phyloP scores from a whole-genome alignment of 2,797 vertebrate species.

The Pelobates cultripes region DNA sequence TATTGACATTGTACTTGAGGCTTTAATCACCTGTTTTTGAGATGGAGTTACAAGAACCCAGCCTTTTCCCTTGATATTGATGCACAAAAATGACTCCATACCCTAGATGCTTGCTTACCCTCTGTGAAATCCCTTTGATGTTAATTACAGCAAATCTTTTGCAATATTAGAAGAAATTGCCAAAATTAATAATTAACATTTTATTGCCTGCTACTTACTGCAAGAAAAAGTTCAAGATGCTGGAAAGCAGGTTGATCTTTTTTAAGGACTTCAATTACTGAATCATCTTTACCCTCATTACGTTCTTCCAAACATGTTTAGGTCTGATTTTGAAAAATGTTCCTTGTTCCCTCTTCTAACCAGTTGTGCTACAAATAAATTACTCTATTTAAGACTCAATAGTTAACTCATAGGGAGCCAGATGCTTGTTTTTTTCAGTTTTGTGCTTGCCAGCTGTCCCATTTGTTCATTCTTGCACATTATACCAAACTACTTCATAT shows the following conservation, averaged over 20 bases:
- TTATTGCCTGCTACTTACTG: too few species aligned
- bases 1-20: neutral
- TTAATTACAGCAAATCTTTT: neutral
- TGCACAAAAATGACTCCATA: neutral
- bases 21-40: neutral
- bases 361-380: conserved; percentile 11
- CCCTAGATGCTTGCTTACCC: neutral
- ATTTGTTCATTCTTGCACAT: conserved; percentile 32
- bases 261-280: too few species aligned
- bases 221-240: neutral
- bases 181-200: neutral
- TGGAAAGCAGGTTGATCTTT: neutral
- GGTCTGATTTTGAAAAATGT: neutral
- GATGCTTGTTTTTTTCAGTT: conserved; percentile 9
- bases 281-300: neutral
- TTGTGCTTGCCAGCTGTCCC: conserved; percentile 39
- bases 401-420: neutral
- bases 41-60: neutral
- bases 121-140: neutral
- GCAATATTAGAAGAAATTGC: neutral
- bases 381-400: neutral
- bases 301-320: neutral
- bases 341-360: neutral
- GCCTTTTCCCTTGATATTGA: neutral
- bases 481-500: conserved; percentile 36